Percentiles rank a stretch among this genome's conserved stretches.
These are phyloP conservation scores for Heterotis niloticus DNA, from an alignment of 2,113 vertebrate genomes.

Conservation along the genomic window DNA sequence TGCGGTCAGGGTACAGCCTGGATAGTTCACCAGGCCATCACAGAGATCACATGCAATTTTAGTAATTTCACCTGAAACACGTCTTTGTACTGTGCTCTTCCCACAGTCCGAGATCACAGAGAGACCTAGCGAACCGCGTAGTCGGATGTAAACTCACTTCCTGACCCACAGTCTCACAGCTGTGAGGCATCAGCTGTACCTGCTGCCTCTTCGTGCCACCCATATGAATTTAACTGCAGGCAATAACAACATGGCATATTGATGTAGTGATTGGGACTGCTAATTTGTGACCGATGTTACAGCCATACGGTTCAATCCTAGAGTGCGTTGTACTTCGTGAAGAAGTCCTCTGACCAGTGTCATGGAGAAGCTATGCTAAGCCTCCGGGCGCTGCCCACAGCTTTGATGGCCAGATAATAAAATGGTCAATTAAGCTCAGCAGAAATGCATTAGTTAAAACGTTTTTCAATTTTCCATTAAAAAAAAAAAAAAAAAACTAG, in stretches of 20 bases:
- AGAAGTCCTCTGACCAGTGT: background rate
- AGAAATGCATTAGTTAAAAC: background rate
- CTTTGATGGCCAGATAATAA: background rate
- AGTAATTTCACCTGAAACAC: too few relatives aligned
- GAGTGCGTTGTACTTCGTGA: background rate
- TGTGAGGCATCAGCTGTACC: too few relatives aligned
- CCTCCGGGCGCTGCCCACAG: too few relatives aligned
- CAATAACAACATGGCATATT: background rate
- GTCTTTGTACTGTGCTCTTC: too few relatives aligned
- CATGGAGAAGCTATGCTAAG: background rate
- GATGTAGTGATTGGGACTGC: background rate
- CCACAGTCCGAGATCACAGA: too few relatives aligned
- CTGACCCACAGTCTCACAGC: too few relatives aligned
- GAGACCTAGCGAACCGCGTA: too few relatives aligned
- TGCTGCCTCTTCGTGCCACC: too few relatives aligned
- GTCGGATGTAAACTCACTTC: too few relatives aligned
- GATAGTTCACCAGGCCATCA: background rate
- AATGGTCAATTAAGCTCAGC: background rate
- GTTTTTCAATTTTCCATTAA: slow-evolving; percentile 12
- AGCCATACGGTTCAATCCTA: background rate
- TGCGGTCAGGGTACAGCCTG: background rate
- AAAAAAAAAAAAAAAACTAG: background rate
- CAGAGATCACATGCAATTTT: background rate
- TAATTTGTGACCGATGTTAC: background rate
- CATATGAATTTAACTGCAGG: too few relatives aligned